Conservation (phyloP, 2,888 invertebrate genomes). For the Leptothorax acervorum region DNA sequence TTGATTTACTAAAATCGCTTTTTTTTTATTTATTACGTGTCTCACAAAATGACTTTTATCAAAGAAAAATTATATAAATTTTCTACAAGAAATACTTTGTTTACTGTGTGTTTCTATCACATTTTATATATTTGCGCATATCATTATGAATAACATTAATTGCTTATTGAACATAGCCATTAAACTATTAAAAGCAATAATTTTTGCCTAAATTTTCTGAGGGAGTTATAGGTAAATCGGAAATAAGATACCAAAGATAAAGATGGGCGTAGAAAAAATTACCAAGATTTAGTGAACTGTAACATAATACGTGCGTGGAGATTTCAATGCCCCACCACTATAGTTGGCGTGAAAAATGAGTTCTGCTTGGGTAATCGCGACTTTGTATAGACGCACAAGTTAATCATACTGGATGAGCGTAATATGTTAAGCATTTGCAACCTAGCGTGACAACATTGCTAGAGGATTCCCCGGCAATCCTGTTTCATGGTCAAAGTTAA, state of each 20-base stretch:
- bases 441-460: background rate
- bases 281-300: background rate
- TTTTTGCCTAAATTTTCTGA: background rate
- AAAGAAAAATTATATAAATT: background rate
- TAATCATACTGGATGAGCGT: background rate
- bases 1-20: background rate
- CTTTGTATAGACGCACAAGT: conserved; percentile 48
- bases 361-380: conserved; percentile 45
- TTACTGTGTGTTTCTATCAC: background rate
- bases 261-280: background rate
- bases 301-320: conserved; percentile 1
- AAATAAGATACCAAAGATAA: background rate
- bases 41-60: background rate
- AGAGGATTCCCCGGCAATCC: conserved; percentile 18
- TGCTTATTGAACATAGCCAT: background rate
- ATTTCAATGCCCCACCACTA: conserved; percentile 38
- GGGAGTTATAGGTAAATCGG: background rate
- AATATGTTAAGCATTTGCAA: background rate
- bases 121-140: background rate
- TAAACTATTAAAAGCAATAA: background rate
- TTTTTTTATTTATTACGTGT: background rate
- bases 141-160: background rate
- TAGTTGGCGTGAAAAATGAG: conserved; percentile 8
- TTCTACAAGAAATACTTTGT: background rate
- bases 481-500: conserved; percentile 47